Evolutionary conservation across 2,113 vertebrate genomes (phyloP).

Genomic region (Prochilodus magdalenae): DNA sequence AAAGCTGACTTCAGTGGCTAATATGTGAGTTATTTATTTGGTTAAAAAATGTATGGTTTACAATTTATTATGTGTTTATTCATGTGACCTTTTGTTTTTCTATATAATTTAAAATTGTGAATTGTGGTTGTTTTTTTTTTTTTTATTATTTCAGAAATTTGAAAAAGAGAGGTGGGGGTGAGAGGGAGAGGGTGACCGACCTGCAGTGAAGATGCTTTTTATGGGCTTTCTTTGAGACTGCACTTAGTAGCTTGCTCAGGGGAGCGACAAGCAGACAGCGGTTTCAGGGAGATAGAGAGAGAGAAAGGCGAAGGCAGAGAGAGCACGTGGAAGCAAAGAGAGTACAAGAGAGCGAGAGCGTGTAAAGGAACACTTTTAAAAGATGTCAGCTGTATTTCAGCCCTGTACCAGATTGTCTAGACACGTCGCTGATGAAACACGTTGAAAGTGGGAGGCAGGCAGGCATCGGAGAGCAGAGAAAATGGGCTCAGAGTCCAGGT

Average conservation of each 20-base stretch:
- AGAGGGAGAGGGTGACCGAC: conserved; percentile 65
- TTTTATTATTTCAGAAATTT: too few species aligned
- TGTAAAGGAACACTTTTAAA: conserved; percentile 67
- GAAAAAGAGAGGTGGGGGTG: not conserved
- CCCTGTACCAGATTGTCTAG: conserved; percentile 64
- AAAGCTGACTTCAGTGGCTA: too few species aligned
- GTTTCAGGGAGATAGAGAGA: too few species aligned
- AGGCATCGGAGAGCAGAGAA: conserved; percentile 50
- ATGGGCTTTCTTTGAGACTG: conserved; percentile 74
- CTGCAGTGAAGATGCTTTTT: conserved; percentile 77
- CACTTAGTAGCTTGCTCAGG: conserved; percentile 80
- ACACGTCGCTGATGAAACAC: conserved; percentile 62
- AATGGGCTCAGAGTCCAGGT: conserved; percentile 62
- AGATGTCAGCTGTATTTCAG: conserved; percentile 40
- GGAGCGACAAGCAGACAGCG: conserved; percentile 71
- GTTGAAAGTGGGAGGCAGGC: conserved; percentile 48
- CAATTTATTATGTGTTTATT: too few species aligned
- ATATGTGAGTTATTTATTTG: too few species aligned
- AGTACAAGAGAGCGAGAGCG: conserved; percentile 57
- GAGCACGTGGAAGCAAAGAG: conserved; percentile 57
- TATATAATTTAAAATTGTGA: not conserved
- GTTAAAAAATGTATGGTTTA: too few species aligned
- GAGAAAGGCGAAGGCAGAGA: conserved; percentile 60
- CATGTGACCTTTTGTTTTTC: too few species aligned
- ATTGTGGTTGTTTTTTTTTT: too few species aligned